These are phyloP conservation scores for Bicyclus anynana DNA, from an alignment of 1,140 invertebrate genomes.

Conservation along the genomic window DNA sequence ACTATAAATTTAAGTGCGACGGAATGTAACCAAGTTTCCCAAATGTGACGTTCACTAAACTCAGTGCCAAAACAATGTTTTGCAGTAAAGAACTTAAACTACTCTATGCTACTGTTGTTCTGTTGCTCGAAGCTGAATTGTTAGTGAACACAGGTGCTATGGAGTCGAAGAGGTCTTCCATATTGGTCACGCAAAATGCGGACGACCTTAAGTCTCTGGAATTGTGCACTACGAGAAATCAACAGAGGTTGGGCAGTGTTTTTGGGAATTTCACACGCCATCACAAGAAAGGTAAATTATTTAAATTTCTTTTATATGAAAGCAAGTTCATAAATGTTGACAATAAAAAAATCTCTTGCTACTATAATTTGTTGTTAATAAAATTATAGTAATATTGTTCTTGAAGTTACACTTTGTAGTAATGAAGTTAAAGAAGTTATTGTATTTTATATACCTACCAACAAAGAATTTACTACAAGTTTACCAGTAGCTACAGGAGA, in stretches of 20 bases:
- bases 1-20: conserved; percentile 67
- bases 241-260: conserved; percentile 63
- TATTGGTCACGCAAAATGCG: conserved; percentile 55
- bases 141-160: conserved; percentile 63
- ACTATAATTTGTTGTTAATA: no score
- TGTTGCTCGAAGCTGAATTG: conserved; percentile 65
- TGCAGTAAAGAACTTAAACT: conserved; percentile 72
- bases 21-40: conserved; percentile 41
- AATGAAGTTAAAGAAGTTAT: no score
- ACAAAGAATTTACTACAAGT: no score
- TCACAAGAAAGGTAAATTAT: conserved; percentile 61
- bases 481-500: no score
- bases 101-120: conserved; percentile 65
- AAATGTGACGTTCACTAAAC: conserved; percentile 51
- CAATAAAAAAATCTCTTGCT: not conserved
- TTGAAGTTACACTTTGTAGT: no score
- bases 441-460: no score
- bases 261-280: conserved; percentile 69
- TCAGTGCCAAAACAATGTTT: conserved; percentile 73
- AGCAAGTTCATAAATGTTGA: not conserved
- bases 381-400: no score
- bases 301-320: not conserved
- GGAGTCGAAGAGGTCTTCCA: conserved; percentile 66
- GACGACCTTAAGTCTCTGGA: conserved; percentile 65
- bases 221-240: conserved; percentile 59